Evolutionary conservation across 2,797 vertebrate genomes (phyloP), one percentile per base, ranked within the genome.

Genomic region (Ambastaia sidthimunki): DNA sequence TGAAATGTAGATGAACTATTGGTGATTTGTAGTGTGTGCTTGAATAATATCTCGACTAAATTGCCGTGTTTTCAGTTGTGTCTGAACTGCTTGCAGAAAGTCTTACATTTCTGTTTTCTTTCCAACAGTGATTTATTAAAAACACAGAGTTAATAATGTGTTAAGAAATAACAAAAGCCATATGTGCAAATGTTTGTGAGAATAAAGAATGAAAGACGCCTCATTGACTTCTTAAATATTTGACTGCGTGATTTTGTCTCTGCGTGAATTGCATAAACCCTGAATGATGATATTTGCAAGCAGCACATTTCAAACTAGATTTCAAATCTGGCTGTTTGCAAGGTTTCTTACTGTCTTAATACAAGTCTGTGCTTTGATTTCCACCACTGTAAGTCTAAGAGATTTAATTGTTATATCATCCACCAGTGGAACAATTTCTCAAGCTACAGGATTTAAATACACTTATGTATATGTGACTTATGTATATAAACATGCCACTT

Each of bases 61-160:
- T 57, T 28, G 4, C 59, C 59, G 52, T 21, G 21, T 69, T 7
- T 66, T 60, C 4, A 28, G 23, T 59, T 57, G 11, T 31, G 65
- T 59, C 63, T 44, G 34, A 19, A n/a, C 21, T 55, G 31, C 21
- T 9, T 55, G 54, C 18, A 75, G 37, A 28, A 16, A 31, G 13
- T 41, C 50, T n/a, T n/a, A 41, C 21, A 18, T 18, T 76, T 54
- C n/a, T n/a, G n/a, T n/a, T 10, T 59, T 12, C 34, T 19, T 34
- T 54, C 34, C 13, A n/a, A 37, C 21, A 11, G 10, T 23, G 3
- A 23, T 59, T 1, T 23, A 44, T 54, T 57, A 7, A 25, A 44
- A 44, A n/a, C 28, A 41, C n/a, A 66, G 2, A 68, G 37, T 55
- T 57, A 57, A 67, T 57, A 68, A 67, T 68, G 11, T 76, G 74